Conservation (phyloP, 2,888 invertebrate genomes). For the Calameuta pallipes region DNA sequence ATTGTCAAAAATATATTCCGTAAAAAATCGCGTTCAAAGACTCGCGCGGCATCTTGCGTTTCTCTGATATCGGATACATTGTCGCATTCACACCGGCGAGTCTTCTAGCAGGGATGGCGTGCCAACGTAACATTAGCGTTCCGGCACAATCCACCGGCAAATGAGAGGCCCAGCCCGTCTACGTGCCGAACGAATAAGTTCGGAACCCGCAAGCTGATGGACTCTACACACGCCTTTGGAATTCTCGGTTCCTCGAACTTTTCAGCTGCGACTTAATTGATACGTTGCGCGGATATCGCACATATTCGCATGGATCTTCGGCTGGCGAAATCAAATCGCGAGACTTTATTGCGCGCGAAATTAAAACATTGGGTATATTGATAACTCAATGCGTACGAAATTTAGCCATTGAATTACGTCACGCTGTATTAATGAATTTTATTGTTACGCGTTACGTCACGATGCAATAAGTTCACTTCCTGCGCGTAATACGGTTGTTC, state of each 20-base stretch:
- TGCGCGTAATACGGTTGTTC: neutral
- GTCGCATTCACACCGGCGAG: slow-evolving; percentile 54
- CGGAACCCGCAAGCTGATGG: slow-evolving; percentile 47
- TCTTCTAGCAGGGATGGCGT: slow-evolving; percentile 49
- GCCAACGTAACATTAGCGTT: slow-evolving; percentile 54
- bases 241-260: slow-evolving; percentile 59
- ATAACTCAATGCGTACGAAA: neutral
- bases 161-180: slow-evolving; percentile 55
- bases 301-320: neutral
- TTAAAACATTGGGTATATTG: neutral
- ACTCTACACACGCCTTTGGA: slow-evolving; percentile 56
- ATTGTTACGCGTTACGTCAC: neutral
- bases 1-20: neutral
- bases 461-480: neutral
- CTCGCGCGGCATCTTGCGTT: neutral
- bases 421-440: neutral
- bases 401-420: neutral
- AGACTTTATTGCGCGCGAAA: neutral
- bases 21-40: neutral
- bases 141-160: slow-evolving; percentile 60
- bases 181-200: slow-evolving; percentile 34
- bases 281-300: neutral
- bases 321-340: neutral
- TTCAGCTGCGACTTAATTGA: slow-evolving; percentile 32
- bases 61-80: slow-evolving; percentile 30